Evolutionary conservation across 2,797 vertebrate genomes (phyloP), one percentile per base, ranked within the genome.

Genomic region (Aselliscus stoliczkanus): DNA sequence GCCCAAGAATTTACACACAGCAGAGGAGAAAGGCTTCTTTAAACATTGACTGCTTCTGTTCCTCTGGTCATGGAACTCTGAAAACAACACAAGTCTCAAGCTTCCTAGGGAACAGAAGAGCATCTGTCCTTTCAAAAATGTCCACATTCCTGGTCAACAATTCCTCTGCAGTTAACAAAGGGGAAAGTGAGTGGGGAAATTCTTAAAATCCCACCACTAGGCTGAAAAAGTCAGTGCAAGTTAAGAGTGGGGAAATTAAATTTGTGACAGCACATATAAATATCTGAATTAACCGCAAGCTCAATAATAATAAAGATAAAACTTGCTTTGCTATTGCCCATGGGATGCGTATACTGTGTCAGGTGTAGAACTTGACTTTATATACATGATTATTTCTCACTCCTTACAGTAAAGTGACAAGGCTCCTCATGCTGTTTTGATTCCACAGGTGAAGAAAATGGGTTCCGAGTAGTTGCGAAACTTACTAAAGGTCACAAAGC

Each of bases 21-120:
- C 47, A 14, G 69, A 95, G 82, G 96, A 97, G 90, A 96, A 96
- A 97, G 96, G 76, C 64, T 88, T 94, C 95, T 97, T 97, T 95
- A 92, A 95, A 97, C 44, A 7, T 39, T 50, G 64, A 85, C 76
- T 80, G 77, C 70, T 79, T 69, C 88, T 79, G 54, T 67, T 54
- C 52, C 88, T 94, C 69, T 86, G 85, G 85, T 95, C 90, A 34
- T 76, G 88, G 76, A 95, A 91, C 42, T 72, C 87, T 56, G 96
- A 80, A 76, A 90, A 85, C 70, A 94, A 76, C 58, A 47, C 77
- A 75, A 96, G 62, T 75, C 95, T 90, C 54, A 80, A 73, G 86
- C 69, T 52, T 96, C 81, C 47, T n/a, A 64, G 82, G 88, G 37
- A 64, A 96, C 77, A 96, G 93, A 92, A 76, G 77, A 95, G 44